Base-by-base conservation (phyloP, 2,797 vertebrate genomes). In the Benthosema pterotum region DNA sequence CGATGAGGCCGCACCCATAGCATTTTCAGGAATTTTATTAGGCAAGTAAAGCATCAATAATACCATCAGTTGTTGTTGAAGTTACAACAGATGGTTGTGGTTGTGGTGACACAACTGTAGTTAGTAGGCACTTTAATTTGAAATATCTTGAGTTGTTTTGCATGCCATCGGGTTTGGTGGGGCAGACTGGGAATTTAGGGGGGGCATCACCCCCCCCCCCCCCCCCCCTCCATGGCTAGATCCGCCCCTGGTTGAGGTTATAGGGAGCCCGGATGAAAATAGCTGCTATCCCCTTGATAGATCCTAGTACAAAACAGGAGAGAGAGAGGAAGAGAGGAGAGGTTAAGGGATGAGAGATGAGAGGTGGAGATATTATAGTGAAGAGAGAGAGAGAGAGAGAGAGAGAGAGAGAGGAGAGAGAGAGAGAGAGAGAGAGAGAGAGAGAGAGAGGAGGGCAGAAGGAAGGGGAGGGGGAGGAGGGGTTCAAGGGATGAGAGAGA, bases 231-330 rank as follows among this genome's bases (percentile, higher is more conserved):
- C n/a, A n/a, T n/a, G n/a, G n/a, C n/a, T n/a, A n/a, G n/a, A n/a
- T n/a, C n/a, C n/a, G n/a, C n/a, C n/a, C n/a, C 82, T 84, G 78
- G 83, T 77, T 80, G 80, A 85, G 82, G 77, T 84, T 85, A 74
- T 32, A 32, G 3, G 3, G 22, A 25, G 76, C 65, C 65, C 18
- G 65, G 70, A 77, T 76, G 74, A 83, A 83, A 86, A 86, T 78
- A 74, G 69, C 65, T 72, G 67, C 65, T 60, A 72, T 82, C 67
- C 43, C 64, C 67, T 64, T 18, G 58, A 79, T 78, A 63, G 70
- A 82, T 51, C 2, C 16, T 66, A 25, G 58, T 64, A 75, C 70
- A 77, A 83, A 77, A 78, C 63, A 75, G 50, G 38, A 15, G 3
- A 47, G 22, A n/a, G 60, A 47, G 52, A 47, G 28, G 8, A 43